These are phyloP conservation scores for Oplegnathus fasciatus DNA, from an alignment of 2,113 vertebrate genomes.

Conservation along the genomic window DNA sequence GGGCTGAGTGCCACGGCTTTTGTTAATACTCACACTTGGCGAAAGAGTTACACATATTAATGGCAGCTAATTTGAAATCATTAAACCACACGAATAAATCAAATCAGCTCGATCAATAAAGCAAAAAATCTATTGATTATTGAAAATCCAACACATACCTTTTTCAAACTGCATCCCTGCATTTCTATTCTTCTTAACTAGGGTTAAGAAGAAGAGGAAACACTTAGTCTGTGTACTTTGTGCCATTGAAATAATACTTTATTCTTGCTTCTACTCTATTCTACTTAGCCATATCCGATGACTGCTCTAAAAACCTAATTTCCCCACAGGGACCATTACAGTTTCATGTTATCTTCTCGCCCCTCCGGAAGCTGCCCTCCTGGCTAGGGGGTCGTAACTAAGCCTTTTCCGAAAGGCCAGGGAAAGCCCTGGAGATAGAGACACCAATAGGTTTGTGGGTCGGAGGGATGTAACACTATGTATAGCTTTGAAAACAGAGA, in stretches of 20 bases:
- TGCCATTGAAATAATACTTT: not conserved
- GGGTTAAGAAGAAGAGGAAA: too few species aligned
- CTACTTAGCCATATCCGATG: not conserved
- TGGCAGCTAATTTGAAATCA: not conserved
- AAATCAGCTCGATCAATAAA: not conserved
- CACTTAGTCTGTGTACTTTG: too few species aligned
- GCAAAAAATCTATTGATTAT: not conserved
- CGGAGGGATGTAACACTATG: conserved; percentile 35
- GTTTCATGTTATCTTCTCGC: conserved; percentile 40
- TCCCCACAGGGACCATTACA: conserved; percentile 1
- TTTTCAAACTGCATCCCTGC: not conserved
- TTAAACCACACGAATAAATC: not conserved
- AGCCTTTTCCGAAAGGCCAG: conserved; percentile 9
- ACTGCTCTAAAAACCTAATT: conserved; percentile 21
- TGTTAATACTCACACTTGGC: not conserved
- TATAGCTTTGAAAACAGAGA: conserved; percentile 67
- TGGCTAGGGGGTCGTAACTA: conserved; percentile 2
- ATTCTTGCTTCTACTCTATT: not conserved
- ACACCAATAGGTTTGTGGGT: not conserved
- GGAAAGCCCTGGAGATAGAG: conserved; percentile 37
- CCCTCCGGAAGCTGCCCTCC: not conserved
- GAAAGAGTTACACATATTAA: not conserved
- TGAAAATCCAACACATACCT: not conserved
- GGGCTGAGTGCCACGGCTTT: not conserved
- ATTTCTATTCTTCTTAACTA: not conserved